Base-by-base conservation (phyloP, 1,140 invertebrate genomes). In the Ceratitis capitata region DNA sequence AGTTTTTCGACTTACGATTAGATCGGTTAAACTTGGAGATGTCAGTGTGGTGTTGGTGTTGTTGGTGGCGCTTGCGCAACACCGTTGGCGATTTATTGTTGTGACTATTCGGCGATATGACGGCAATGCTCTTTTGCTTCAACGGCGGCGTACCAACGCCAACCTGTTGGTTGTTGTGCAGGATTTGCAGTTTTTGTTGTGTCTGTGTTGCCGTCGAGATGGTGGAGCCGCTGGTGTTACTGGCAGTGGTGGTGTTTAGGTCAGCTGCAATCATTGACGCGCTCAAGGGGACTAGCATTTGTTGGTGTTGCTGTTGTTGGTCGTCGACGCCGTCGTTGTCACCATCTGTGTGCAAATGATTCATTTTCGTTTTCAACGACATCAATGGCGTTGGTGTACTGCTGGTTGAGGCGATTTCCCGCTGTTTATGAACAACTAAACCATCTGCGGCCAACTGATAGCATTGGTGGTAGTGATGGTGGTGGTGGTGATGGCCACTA, bases 1-100 rank as follows among this genome's bases (percentile, higher is more conserved):
- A 95, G 89, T 97, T 96, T 88, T 95, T 96, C 16, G 95, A 96
- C 89, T 95, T 96, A 86, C 96, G 92, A 91, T 96, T 95, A 1
- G 95, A 95, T 53, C 95, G 92, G 89, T 94, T 94, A 87, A 94
- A 94, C 88, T 94, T 94, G 29, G 94, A 94, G 4, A 92, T 92
- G 88, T 94, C 92, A 89, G 86, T 92, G 91, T 93, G 92, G 87
- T 93, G 84, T 32, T 93, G 92, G 87, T 93, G 84, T 32, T 86
- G 87, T 85, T 42, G 92, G 91, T 64, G 93, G 85, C 87, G 53
- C 82, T 87, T 85, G 84, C 86, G 84, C 56, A 86, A 84, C 42
- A 82, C 85, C 29, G 89, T 87, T 29, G 89, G 89, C 39, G 64
- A 84, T 86, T 91, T 91, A 85, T 86, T 83, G 58, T 84, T 87